Conservation (phyloP, 2,888 invertebrate species). For the Habroteleia sp. region DNA sequence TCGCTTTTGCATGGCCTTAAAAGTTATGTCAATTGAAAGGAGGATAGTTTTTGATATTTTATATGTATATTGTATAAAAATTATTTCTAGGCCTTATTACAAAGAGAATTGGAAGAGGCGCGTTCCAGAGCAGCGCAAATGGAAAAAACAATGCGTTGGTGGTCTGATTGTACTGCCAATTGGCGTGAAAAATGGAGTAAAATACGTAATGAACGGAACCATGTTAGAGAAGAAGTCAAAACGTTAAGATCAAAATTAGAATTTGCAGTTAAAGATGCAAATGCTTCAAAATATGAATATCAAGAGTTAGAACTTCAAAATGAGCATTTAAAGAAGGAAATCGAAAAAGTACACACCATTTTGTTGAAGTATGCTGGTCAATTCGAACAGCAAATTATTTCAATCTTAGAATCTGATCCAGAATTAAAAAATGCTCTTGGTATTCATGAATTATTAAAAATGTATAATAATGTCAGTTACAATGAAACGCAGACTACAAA, state of each 20-base stretch:
- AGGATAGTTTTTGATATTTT: background rate
- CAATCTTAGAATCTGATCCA: slow-evolving; percentile 76
- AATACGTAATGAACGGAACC: slow-evolving; percentile 95
- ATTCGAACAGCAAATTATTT: slow-evolving; percentile 83
- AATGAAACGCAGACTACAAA: slow-evolving; percentile 66
- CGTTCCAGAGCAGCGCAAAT: slow-evolving; percentile 97
- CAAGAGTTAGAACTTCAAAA: slow-evolving; percentile 90
- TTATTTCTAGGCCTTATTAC: slow-evolving; percentile 83
- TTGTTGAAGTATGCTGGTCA: slow-evolving; percentile 87
- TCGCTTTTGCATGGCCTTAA: too few relatives aligned
- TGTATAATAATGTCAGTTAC: slow-evolving; percentile 73
- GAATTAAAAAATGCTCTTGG: slow-evolving; percentile 74
- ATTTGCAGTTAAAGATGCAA: slow-evolving; percentile 88
- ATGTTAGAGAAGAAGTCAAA: slow-evolving; percentile 94
- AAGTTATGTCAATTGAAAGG: too few relatives aligned
- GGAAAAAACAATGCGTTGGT: slow-evolving; percentile 99
- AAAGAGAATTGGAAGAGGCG: slow-evolving; percentile 95
- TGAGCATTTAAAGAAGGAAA: slow-evolving; percentile 88
- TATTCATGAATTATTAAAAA: slow-evolving; percentile 73
- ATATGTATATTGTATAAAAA: background rate
- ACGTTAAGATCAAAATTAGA: slow-evolving; percentile 91
- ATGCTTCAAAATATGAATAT: slow-evolving; percentile 88
- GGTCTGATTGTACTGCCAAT: slow-evolving; percentile 98
- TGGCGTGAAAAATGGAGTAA: slow-evolving; percentile 98
- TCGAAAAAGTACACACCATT: slow-evolving; percentile 88